phyloP scores from a whole-genome alignment of 1,140 invertebrate genomes.

The Rhynchophorus ferrugineus region DNA sequence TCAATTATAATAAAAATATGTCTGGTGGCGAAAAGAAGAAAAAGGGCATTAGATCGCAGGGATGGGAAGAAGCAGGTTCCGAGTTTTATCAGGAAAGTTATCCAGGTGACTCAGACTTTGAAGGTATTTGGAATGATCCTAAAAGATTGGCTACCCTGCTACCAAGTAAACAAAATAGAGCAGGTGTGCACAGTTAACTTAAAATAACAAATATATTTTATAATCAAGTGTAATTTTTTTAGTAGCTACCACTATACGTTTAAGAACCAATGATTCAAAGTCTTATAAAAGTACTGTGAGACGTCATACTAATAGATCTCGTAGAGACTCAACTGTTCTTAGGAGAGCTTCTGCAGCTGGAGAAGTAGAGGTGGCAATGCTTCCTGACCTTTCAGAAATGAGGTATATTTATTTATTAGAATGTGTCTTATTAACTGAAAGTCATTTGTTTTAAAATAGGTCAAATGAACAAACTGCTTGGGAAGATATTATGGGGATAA shows the following conservation, averaged over 20 bases:
- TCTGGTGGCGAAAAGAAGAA: slow-evolving; percentile 53
- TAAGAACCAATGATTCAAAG: slow-evolving; percentile 36
- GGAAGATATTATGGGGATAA: slow-evolving; percentile 81
- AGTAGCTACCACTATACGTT: slow-evolving; percentile 43
- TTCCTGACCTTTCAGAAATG: slow-evolving; percentile 65
- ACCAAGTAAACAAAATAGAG: slow-evolving; percentile 67
- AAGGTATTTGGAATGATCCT: slow-evolving; percentile 58
- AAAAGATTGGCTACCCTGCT: slow-evolving; percentile 64
- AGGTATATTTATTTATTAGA: too few species aligned
- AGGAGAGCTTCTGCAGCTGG: slow-evolving; percentile 54
- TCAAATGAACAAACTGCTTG: slow-evolving; percentile 76
- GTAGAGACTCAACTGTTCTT: slow-evolving; percentile 54
- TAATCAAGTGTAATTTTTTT: slow-evolving; percentile 6
- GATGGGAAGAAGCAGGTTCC: slow-evolving; percentile 76
- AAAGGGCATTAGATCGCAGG: slow-evolving; percentile 46
- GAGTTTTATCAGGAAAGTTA: slow-evolving; percentile 83
- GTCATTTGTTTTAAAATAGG: slow-evolving; percentile 32
- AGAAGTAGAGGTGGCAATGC: slow-evolving; percentile 64
- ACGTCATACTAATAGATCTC: slow-evolving; percentile 54
- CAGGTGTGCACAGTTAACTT: slow-evolving; percentile 28
- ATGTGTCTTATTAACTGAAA: too few species aligned
- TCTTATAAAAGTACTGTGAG: slow-evolving; percentile 32
- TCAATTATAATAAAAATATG: slow-evolving; percentile 46
- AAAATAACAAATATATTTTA: background rate
- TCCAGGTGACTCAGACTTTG: slow-evolving; percentile 60